These are phyloP conservation scores for Apaloderma vittatum DNA, from an alignment of 2,113 vertebrate species.

Conservation along the genomic window DNA sequence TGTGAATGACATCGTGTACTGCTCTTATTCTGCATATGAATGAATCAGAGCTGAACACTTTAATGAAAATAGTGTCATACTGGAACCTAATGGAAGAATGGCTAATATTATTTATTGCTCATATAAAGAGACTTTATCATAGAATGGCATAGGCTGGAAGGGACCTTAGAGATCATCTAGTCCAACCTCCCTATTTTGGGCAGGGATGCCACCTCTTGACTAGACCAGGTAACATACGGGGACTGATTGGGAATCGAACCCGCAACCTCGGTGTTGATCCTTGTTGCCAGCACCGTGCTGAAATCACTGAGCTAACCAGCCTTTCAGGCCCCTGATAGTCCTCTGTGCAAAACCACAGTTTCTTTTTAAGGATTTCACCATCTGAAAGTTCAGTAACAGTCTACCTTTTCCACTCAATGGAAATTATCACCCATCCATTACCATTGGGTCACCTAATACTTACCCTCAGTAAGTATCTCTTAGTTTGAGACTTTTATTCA, in stretches of 20 bases:
- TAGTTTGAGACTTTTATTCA: not conserved
- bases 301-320: too few relatives aligned
- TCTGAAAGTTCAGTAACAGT: not conserved
- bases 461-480: not conserved
- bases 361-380: not conserved
- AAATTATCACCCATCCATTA: fast-evolving
- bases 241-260: too few relatives aligned
- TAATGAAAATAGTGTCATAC: not conserved
- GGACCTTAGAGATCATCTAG: too few relatives aligned
- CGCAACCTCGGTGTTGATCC: too few relatives aligned
- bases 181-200: too few relatives aligned
- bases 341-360: fast-evolving
- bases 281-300: too few relatives aligned
- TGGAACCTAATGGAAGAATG: not conserved
- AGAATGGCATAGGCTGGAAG: too few relatives aligned
- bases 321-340: not conserved
- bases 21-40: not conserved
- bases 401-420: not conserved
- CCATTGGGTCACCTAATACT: not conserved
- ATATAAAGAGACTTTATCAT: not conserved
- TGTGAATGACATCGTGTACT: not conserved
- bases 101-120: not conserved
- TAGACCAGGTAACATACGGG: too few relatives aligned
- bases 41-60: not conserved
- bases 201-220: too few relatives aligned